These are phyloP conservation scores for Drosophila parvula DNA, from an alignment of 1,140 invertebrate species.

Conservation along the genomic window DNA sequence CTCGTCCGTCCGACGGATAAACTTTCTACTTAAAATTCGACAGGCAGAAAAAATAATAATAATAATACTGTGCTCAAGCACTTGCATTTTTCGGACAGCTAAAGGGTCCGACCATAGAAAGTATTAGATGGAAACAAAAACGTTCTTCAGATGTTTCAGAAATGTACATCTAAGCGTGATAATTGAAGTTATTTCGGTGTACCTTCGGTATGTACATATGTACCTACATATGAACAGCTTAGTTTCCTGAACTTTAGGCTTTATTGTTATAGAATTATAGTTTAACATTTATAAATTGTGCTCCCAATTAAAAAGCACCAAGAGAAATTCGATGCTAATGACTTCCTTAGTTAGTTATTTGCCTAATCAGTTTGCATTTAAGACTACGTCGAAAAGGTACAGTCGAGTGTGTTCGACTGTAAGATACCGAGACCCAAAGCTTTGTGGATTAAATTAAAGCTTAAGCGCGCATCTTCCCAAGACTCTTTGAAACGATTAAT, in stretches of 20 bases:
- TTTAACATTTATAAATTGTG: too few species aligned
- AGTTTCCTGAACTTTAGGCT: too few species aligned
- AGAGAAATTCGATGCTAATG: too few species aligned
- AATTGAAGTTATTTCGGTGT: background rate
- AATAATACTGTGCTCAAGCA: slow-evolving; percentile 59
- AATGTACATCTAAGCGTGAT: slow-evolving; percentile 17
- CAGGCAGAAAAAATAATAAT: slow-evolving; percentile 57
- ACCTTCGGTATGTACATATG: too few species aligned
- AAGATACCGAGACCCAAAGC: background rate
- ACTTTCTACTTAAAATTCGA: slow-evolving; percentile 64
- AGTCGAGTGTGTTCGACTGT: background rate
- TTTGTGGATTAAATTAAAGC: too few species aligned
- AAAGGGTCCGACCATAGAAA: background rate
- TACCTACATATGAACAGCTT: too few species aligned
- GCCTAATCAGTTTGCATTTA: background rate
- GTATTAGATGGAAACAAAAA: slow-evolving; percentile 5
- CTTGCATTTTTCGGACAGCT: background rate
- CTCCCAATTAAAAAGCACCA: too few species aligned
- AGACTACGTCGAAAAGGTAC: background rate
- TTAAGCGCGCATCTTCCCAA: too few species aligned
- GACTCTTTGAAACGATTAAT: too few species aligned
- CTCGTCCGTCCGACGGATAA: slow-evolving; percentile 33
- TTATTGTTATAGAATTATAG: too few species aligned
- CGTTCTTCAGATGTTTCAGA: slow-evolving; percentile 8
- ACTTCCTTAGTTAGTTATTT: too few species aligned